Evolutionary conservation across 2,888 invertebrate species (phyloP).

Genomic region (Heteromyza rotundicornis): DNA sequence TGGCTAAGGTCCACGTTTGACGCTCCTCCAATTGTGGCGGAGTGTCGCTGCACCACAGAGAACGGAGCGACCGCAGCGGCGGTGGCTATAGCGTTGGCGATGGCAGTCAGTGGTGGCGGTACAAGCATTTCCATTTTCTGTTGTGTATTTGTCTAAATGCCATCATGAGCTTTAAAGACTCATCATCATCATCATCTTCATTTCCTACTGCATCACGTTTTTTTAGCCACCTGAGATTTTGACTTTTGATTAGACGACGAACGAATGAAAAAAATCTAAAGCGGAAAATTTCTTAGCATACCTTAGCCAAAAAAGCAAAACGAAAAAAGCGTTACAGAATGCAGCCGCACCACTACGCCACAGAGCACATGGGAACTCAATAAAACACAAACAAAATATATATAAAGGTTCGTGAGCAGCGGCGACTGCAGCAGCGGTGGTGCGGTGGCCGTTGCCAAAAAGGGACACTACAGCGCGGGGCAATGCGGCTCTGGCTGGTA

Average conservation of each 20-base stretch:
- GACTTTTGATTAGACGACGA: slow-evolving; percentile 29
- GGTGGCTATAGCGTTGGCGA: neutral
- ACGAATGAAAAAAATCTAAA: slow-evolving; percentile 19
- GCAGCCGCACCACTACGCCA: too few relatives aligned
- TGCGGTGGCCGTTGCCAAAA: too few relatives aligned
- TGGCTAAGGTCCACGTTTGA: slow-evolving; percentile 47
- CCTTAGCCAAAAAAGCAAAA: too few relatives aligned
- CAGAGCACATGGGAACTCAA: too few relatives aligned
- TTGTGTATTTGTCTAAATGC: slow-evolving; percentile 10
- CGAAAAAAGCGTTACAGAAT: too few relatives aligned
- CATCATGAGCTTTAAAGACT: slow-evolving; percentile 11
- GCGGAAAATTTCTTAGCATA: slow-evolving; percentile 17
- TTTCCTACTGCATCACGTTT: slow-evolving; percentile 61
- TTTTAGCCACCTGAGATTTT: slow-evolving; percentile 36
- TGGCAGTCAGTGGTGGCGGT: neutral
- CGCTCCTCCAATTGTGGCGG: slow-evolving; percentile 11
- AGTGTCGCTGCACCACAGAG: neutral
- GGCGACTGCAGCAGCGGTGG: too few relatives aligned
- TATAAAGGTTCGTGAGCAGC: too few relatives aligned
- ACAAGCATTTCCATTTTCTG: neutral
- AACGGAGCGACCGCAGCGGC: neutral
- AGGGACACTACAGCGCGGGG: too few relatives aligned
- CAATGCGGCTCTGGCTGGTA: neutral
- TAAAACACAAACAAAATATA: too few relatives aligned
- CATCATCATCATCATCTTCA: slow-evolving; percentile 45